Conservation (phyloP, 2,888 invertebrate genomes). For the Hypercompe scribonia region DNA sequence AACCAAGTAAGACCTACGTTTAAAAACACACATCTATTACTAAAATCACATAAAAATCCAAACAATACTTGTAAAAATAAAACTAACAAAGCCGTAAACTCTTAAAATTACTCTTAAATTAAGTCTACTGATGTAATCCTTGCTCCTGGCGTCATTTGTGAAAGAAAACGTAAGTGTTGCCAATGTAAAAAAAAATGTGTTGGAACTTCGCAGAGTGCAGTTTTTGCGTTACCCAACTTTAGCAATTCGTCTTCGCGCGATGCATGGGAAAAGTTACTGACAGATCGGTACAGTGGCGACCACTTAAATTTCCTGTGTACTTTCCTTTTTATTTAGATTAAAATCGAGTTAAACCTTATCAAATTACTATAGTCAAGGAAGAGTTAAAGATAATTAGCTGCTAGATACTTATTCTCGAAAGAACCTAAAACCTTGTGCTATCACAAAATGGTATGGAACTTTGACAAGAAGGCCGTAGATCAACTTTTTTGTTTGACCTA, state of each 20-base stretch:
- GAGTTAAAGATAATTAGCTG: not conserved
- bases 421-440: not conserved
- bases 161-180: conserved; percentile 51
- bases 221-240: conserved; percentile 77
- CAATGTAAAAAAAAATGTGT: conserved; percentile 51
- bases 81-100: conserved; percentile 29
- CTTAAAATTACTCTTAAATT: no score
- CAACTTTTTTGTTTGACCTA: no score
- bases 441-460: no score
- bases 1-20: not conserved
- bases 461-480: no score
- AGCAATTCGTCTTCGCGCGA: conserved; percentile 80
- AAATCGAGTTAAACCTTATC: no score
- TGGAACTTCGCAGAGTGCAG: conserved; percentile 53
- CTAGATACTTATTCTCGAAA: not conserved
- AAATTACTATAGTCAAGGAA: not conserved
- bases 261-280: conserved; percentile 82
- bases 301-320: no score
- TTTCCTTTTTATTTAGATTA: no score
- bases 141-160: conserved; percentile 24
- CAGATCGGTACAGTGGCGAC: conserved; percentile 70
- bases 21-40: not conserved
- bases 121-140: conserved; percentile 39
- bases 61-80: not conserved
- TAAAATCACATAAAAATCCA: not conserved